These are phyloP conservation scores for Bhutanitis thaidina DNA, from an alignment of 2,888 invertebrate species.

Conservation along the genomic window DNA sequence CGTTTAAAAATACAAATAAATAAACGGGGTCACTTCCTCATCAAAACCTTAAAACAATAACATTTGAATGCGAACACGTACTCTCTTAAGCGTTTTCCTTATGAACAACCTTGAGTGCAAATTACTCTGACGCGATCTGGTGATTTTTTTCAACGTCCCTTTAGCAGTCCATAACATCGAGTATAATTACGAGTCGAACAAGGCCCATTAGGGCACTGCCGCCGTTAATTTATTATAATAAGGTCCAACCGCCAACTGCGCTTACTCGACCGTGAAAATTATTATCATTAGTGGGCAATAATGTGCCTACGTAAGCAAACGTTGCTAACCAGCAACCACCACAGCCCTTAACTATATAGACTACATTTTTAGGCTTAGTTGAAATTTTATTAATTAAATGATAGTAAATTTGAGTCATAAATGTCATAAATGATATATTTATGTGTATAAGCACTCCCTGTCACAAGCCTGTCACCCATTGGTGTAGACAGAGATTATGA, in stretches of 20 bases:
- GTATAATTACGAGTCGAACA: constrained; percentile 52
- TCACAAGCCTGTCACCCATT: too few species aligned
- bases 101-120: constrained; percentile 28
- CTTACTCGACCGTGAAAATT: constrained; percentile 69
- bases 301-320: constrained; percentile 32
- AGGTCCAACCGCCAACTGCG: constrained; percentile 68
- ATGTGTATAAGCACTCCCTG: too few species aligned
- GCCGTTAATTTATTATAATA: constrained; percentile 75
- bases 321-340: constrained; percentile 20
- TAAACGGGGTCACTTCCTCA: constrained; percentile 9
- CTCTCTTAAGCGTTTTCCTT: neutral
- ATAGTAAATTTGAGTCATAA: too few species aligned
- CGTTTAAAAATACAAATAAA: neutral
- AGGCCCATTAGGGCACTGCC: constrained; percentile 61
- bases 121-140: constrained; percentile 23
- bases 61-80: neutral
- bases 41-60: neutral
- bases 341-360: constrained; percentile 9
- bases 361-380: neutral
- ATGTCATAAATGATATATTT: too few species aligned
- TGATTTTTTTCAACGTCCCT: constrained; percentile 53
- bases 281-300: constrained; percentile 65
- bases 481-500: too few species aligned
- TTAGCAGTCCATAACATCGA: constrained; percentile 57
- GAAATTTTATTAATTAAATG: too few species aligned